phyloP scores from a whole-genome alignment of 2,888 invertebrate species.

The Neuroscelio doddi region DNA sequence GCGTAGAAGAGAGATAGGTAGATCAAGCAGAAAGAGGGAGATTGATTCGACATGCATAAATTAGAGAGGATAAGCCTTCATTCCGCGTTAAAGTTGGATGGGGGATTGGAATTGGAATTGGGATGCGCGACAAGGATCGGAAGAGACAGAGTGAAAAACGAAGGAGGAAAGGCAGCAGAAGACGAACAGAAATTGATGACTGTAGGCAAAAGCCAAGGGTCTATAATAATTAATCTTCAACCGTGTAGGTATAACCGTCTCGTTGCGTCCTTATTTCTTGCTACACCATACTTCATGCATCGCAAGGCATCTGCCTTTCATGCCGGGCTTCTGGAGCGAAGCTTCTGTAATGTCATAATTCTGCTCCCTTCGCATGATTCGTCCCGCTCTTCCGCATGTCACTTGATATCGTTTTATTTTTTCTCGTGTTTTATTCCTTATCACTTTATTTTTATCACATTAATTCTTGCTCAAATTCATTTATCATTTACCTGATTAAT shows the following conservation, averaged over 20 bases:
- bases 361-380: slow-evolving; percentile 26
- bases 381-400: slow-evolving; percentile 30
- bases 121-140: slow-evolving; percentile 50
- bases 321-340: slow-evolving; percentile 1
- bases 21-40: slow-evolving; percentile 58
- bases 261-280: slow-evolving; percentile 29
- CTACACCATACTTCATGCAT: too few species aligned
- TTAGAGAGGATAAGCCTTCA: slow-evolving; percentile 70
- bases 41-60: slow-evolving; percentile 72
- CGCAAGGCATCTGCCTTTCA: slow-evolving; percentile 33
- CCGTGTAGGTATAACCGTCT: slow-evolving; percentile 54
- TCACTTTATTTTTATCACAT: not conserved
- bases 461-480: too few species aligned
- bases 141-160: slow-evolving; percentile 5
- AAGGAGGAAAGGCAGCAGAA: slow-evolving; percentile 38
- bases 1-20: too few species aligned
- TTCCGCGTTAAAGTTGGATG: slow-evolving; percentile 56
- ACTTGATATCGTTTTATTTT: slow-evolving; percentile 41
- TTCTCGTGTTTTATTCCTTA: slow-evolving; percentile 2
- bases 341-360: slow-evolving; percentile 45
- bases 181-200: slow-evolving; percentile 69
- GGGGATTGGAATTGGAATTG: slow-evolving; percentile 62
- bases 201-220: slow-evolving; percentile 69
- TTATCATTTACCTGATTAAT: too few species aligned
- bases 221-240: slow-evolving; percentile 71